Percentiles rank a stretch among this genome's conserved stretches.
phyloP scores from a whole-genome alignment of 1,140 invertebrate species.

The Solenopsis invicta region DNA sequence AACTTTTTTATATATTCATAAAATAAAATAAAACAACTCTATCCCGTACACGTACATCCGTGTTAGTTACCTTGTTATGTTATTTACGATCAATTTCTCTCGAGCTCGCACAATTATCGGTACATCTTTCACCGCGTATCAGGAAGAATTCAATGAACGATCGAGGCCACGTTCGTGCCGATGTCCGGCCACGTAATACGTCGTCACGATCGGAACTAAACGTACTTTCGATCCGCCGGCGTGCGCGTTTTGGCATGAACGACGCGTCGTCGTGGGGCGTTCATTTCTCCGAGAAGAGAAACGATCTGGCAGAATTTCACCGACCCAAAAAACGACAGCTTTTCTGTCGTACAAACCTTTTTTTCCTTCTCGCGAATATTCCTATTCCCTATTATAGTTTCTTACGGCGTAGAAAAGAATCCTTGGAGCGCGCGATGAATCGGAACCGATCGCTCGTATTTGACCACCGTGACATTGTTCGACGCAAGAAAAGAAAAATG shows the following conservation, averaged over 20 bases:
- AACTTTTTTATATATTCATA: background rate
- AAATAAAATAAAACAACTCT: background rate
- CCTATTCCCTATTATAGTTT: background rate
- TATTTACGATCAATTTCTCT: background rate
- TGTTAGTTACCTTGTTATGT: background rate
- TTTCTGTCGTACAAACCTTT: constrained; percentile 40
- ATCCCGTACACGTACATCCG: background rate
- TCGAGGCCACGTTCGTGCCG: constrained; percentile 68
- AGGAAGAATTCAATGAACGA: constrained; percentile 49
- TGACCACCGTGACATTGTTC: background rate
- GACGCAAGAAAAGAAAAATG: background rate
- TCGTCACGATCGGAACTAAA: constrained; percentile 68
- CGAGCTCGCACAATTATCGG: background rate
- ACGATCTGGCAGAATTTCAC: constrained; percentile 80
- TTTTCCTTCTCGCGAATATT: background rate
- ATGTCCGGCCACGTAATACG: constrained; percentile 41
- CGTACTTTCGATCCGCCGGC: constrained; percentile 75
- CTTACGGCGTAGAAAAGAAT: background rate
- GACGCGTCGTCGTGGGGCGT: constrained; percentile 14
- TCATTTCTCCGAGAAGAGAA: constrained; percentile 69
- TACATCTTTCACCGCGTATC: background rate
- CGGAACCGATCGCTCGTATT: background rate
- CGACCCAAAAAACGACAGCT: constrained; percentile 80
- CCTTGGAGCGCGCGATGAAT: constrained; percentile 17
- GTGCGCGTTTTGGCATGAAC: constrained; percentile 28